Base-by-base conservation (phyloP, 1,140 invertebrate genomes). In the Samia ricini region DNA sequence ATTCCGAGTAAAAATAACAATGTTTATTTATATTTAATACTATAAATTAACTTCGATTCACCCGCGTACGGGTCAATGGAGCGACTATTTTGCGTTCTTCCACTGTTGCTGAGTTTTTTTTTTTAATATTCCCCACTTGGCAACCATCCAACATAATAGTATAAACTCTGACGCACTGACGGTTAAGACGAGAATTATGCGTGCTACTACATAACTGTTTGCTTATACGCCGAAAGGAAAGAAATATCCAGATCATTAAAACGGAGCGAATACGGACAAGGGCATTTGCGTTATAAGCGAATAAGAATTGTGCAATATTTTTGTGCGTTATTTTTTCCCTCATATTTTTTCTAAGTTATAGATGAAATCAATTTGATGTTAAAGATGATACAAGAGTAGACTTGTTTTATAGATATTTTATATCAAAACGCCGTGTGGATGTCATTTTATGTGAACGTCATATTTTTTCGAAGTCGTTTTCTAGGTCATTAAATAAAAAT, bases 161-260 rank as follows among this genome's bases (percentile, higher is more conserved):
- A 10, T 42, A 20, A 52, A 52, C 50, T 23, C 50, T 15, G 33
- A 42, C 10, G 33, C 10, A 42, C 8, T 42, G 33, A 15, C 10
- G 4, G n/a, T 15, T 15, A 42, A 42, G 33, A 42, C 12, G 33
- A 42, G 10, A 42, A 42, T 42, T 42, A 42, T 42, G 33, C 33
- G 33, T 15, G 33, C 33, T 15, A 15, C 12, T 42, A 12, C n/a
- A n/a, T n/a, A n/a, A n/a, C 33, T 42, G 33, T 42, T 42, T 15
- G 33, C 33, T 42, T 42, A 15, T 12, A 42, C 33, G 12, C 33
- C 33, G 33, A 42, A 42, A 63, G 29, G 19, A 33, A 60, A 54
- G 20, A 66, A 66, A 71, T 66, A 64, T 66, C 56, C 60, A 56
- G 59, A 57, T 61, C 61, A 71, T 71, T 71, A 64, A 66, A 64